Evolutionary conservation across 2,797 vertebrate genomes (phyloP).

Genomic region (Myripristis jacobus): DNA sequence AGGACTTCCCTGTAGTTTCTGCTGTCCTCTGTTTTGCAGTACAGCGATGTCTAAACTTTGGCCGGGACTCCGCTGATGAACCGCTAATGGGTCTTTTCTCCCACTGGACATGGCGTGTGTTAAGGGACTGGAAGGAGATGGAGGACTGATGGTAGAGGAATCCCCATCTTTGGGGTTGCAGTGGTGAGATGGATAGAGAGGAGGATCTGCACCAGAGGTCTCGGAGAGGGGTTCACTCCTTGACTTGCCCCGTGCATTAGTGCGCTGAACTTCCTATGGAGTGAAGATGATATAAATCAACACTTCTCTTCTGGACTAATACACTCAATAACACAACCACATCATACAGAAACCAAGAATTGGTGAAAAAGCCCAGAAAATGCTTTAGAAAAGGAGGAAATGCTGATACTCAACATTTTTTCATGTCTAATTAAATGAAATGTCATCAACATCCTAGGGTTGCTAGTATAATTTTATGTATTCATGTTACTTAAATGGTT

Average conservation of each 20-base stretch:
- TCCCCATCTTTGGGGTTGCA: slow-evolving; percentile 60
- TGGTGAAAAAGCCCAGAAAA: background rate
- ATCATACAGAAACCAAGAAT: background rate
- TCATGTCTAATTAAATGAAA: too few relatives aligned
- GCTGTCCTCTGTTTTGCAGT: slow-evolving; percentile 45
- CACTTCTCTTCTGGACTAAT: background rate
- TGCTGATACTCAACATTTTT: too few relatives aligned
- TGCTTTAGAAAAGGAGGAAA: background rate
- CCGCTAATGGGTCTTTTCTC: slow-evolving; percentile 55
- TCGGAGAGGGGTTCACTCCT: slow-evolving; percentile 56
- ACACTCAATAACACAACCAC: background rate
- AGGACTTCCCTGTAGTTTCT: slow-evolving; percentile 64
- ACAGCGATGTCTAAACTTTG: slow-evolving; percentile 3
- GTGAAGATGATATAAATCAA: slow-evolving; percentile 11
- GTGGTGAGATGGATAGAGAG: slow-evolving; percentile 46
- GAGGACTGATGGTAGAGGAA: slow-evolving; percentile 58
- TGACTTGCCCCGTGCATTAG: slow-evolving; percentile 62
- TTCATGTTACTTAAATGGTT: background rate
- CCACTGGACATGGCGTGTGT: slow-evolving; percentile 31
- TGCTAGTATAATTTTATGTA: background rate
- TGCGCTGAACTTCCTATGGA: slow-evolving; percentile 69
- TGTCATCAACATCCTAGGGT: background rate
- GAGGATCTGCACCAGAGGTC: slow-evolving; percentile 55
- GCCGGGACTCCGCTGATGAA: slow-evolving; percentile 54
- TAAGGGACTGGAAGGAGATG: slow-evolving; percentile 54